phyloP scores from a whole-genome alignment of 2,797 vertebrate species.

The Tympanoctomys barrerae region DNA sequence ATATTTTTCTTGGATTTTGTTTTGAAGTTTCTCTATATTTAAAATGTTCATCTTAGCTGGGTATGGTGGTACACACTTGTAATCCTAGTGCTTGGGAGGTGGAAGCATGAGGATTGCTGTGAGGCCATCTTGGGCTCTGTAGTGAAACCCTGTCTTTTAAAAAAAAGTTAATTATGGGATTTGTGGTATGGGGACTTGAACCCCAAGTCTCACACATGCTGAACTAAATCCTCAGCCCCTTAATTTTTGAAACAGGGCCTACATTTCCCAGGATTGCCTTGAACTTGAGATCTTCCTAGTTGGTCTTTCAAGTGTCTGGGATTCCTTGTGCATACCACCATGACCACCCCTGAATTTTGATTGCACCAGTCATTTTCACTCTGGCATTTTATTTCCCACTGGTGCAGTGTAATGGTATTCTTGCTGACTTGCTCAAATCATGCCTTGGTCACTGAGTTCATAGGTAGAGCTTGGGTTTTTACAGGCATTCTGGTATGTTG shows the following conservation, averaged over 20 bases:
- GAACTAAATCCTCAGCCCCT: neutral
- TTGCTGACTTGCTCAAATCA: conserved; percentile 10
- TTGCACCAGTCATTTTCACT: neutral
- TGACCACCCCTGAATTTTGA: neutral
- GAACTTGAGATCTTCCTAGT: neutral
- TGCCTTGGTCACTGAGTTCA: neutral
- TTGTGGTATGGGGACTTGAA: neutral
- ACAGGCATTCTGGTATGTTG: neutral
- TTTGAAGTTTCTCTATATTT: neutral
- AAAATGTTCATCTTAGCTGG: neutral
- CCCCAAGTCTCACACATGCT: neutral
- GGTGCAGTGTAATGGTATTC: neutral
- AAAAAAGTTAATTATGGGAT: neutral
- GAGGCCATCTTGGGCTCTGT: neutral
- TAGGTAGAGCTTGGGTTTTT: neutral
- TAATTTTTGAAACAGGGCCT: neutral
- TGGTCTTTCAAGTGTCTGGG: neutral
- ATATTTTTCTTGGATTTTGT: conserved; percentile 28
- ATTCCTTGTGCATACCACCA: neutral
- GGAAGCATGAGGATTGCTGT: neutral
- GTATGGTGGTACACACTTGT: neutral
- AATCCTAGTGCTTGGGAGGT: neutral
- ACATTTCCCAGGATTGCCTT: neutral
- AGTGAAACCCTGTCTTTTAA: neutral
- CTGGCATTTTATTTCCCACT: neutral